Percentiles rank a stretch among this genome's conserved stretches.
Evolutionary conservation across 2,113 vertebrate genomes (phyloP).

Genomic region (Dunckerocampus dactyliophorus): DNA sequence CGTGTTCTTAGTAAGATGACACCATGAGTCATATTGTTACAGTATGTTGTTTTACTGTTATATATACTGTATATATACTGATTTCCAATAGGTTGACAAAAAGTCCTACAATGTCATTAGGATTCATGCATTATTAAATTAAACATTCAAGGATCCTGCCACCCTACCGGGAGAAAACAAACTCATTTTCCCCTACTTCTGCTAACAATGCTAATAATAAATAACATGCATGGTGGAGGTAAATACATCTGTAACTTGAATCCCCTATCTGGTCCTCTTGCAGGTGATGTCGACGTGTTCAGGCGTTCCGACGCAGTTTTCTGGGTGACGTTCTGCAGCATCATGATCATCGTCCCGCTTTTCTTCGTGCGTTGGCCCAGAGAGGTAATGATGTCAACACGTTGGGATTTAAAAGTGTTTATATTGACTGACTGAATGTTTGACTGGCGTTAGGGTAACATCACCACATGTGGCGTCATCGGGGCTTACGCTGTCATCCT

Average conservation of each 20-base stretch:
- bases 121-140: too few relatives aligned
- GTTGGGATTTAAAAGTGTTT: not conserved
- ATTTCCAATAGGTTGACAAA: too few relatives aligned
- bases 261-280: not conserved
- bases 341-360: constrained; percentile 76
- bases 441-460: constrained; percentile 78
- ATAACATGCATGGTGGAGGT: too few relatives aligned
- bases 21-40: too few relatives aligned
- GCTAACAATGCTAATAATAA: too few relatives aligned
- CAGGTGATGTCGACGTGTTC: constrained; percentile 83
- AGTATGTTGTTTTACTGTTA: too few relatives aligned
- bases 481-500: constrained; percentile 83
- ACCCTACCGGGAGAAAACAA: too few relatives aligned
- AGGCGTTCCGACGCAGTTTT: constrained; percentile 76
- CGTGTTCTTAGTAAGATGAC: too few relatives aligned
- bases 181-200: too few relatives aligned
- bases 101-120: too few relatives aligned
- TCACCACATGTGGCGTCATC: constrained; percentile 78
- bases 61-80: too few relatives aligned
- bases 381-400: constrained; percentile 71
- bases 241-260: not conserved
- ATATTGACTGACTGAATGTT: not conserved
- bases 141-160: too few relatives aligned
- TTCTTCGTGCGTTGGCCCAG: constrained; percentile 83
- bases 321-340: constrained; percentile 84